Conservation (phyloP, 2,113 vertebrate species). For the Lanius collurio region DNA sequence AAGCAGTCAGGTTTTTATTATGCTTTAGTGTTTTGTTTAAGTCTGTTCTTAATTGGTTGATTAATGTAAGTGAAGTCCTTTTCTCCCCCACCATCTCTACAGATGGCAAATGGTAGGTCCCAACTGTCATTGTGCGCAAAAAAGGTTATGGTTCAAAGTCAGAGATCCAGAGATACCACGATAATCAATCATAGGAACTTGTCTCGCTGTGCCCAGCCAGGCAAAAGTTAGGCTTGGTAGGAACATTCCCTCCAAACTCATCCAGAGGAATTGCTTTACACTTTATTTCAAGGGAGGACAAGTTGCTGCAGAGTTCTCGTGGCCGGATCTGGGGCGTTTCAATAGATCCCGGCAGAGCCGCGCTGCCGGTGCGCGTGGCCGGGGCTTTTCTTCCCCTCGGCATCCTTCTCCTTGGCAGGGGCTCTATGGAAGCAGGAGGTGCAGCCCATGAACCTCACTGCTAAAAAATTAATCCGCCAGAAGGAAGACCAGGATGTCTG, state of each 20-base stretch:
- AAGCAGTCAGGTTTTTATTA: conserved; percentile 77
- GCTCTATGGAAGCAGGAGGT: neutral
- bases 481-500: conserved; percentile 20
- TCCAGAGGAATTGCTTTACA: conserved; percentile 1
- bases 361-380: rapidly evolving
- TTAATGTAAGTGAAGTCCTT: conserved; percentile 75
- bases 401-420: neutral
- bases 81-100: conserved; percentile 72
- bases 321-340: neutral
- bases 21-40: conserved; percentile 79
- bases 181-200: conserved; percentile 82
- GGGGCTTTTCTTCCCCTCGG: neutral
- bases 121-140: conserved; percentile 76
- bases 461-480: conserved; percentile 10
- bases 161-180: conserved; percentile 79
- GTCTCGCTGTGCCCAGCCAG: conserved; percentile 75
- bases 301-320: conserved; percentile 22
- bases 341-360: neutral
- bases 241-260: conserved; percentile 31
- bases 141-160: conserved; percentile 87
- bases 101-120: conserved; percentile 81
- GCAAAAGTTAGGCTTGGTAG: conserved; percentile 73
- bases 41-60: conserved; percentile 79
- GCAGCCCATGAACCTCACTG: neutral
- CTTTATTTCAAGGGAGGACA: neutral